Base-by-base conservation (phyloP, 2,888 invertebrate genomes). In the Hemithea aestivaria region DNA sequence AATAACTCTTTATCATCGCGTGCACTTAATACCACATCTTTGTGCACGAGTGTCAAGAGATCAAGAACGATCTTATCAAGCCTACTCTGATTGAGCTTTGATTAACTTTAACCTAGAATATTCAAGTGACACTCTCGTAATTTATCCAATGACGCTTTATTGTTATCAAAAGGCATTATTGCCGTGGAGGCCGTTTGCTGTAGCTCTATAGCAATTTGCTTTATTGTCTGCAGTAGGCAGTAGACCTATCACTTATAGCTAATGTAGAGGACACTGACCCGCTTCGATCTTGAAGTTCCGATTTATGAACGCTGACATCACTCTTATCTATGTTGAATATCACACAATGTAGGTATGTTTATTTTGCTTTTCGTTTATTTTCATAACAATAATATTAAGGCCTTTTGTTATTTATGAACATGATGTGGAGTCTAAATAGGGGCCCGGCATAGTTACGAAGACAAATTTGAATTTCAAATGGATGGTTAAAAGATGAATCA, bases 211-310 rank as follows among this genome's bases (percentile, higher is more conserved):
- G 67, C 69, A 71, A 75, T 76, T 70, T 65, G 61, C 68, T 69
- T 73, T 73, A 77, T 75, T 75, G 75, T 68, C 66, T 60, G 60
- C 58, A 61, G 47, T 59, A 60, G 62, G 60, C 58, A 61, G 47
- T 59, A 60, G 62, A 64, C 49, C 64, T 62, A 63, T 73, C 68
- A 62, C 62, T 66, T 66, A 61, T 63, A 71, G 61, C 66, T 66
- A 73, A 67, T 70, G 62, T 66, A 71, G 54, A 72, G 82, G 70
- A 66, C 78, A 67, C 55, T 80, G 82, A 78, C 73, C 79, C 60
- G 64, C 54, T 45, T 67, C 61, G 56, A 66, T 68, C 62, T 61
- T 57, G 56, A 51, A 59, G 62, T 63, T 66, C 56, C 62, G 66
- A 75, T 74, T 73, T 68, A 65, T 66, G 51, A 37, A 38, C 46